Percentiles rank a stretch among this genome's conserved stretches.
Evolutionary conservation across 1,140 invertebrate genomes (phyloP).

Genomic region (Nixonia krombeini): DNA sequence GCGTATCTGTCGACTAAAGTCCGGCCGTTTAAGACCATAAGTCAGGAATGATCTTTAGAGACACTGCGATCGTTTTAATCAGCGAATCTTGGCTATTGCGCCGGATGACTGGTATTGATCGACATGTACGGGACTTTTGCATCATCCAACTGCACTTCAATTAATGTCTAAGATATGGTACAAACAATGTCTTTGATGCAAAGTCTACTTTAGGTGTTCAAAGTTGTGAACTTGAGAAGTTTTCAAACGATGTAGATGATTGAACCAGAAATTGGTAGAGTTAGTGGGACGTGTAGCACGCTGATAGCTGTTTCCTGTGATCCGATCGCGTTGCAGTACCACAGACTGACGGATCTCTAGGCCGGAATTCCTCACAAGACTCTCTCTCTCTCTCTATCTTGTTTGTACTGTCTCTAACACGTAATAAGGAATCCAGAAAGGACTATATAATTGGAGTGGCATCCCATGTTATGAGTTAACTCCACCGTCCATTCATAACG

Average conservation of each 20-base stretch:
- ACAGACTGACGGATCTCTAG: constrained; percentile 48
- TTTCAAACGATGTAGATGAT: constrained; percentile 24
- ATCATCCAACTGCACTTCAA: no score
- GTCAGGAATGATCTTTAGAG: constrained; percentile 22
- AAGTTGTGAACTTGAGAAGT: background rate
- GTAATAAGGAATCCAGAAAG: constrained; percentile 29
- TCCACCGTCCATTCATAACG: constrained; percentile 38
- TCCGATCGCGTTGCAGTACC: constrained; percentile 47
- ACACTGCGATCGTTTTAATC: constrained; percentile 10
- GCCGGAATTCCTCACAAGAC: constrained; percentile 44
- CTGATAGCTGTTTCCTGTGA: constrained; percentile 45
- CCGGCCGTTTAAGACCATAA: constrained; percentile 15
- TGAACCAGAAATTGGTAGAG: constrained; percentile 39
- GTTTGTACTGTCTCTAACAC: constrained; percentile 15
- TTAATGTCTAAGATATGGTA: no score
- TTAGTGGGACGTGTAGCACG: constrained; percentile 25
- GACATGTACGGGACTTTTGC: no score
- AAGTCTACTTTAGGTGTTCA: no score
- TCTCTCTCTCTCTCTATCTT: constrained; percentile 22
- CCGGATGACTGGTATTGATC: no score
- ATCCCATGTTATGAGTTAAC: constrained; percentile 70
- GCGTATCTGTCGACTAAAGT: constrained; percentile 23
- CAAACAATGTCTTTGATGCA: no score
- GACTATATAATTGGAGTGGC: constrained; percentile 63
- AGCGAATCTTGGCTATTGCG: no score